Base-by-base conservation (phyloP, 2,888 invertebrate genomes). In the Stomorhina lunata region DNA sequence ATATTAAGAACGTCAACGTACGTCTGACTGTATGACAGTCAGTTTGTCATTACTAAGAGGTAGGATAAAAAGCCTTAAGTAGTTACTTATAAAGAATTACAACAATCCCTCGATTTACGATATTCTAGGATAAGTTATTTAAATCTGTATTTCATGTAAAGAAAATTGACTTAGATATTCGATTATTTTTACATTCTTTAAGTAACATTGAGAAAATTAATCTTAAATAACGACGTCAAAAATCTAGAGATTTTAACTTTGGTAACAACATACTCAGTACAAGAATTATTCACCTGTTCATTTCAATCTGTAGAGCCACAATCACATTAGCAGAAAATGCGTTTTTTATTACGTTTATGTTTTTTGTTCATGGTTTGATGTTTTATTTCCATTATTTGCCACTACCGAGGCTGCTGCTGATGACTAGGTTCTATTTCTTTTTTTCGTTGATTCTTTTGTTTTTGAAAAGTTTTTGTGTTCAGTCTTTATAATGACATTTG, bases 401-500 rank as follows among this genome's bases (percentile, higher is more conserved):
- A 71, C 4, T 29, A 55, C 29, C 55, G 65, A 34, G 34, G 22
- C 5, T 48, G 45, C 2, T 6, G 59, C 22, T 50, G 66, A 7
- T 5, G n/a, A n/a, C n/a, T n/a, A n/a, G n/a, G n/a, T 53, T 40
- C 12, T 22, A 48, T 65, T 65, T 69, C 50, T 76, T 34, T 65
- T 48, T 9, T 65, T 48, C 29, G 25, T 17, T 27, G n/a, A 15
- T 22, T 43, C 3, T n/a, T 34, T 32, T n/a, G 48, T 50, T 45
- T 55, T 29, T 57, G 4, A 57, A 69, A 69, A 22, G n/a, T 66
- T 57, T 59, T 68, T 50, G 17, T 50, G 10, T 34, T 61, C 12
- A 55, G 32, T 68, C 9, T 69, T 40, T 78, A 57, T 48, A 73
- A 65, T 65, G 69, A 59, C 50, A 81, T 73, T 57, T 75, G 65